Conservation (phyloP, 2,888 invertebrate genomes). For the Caprella mutica region DNA sequence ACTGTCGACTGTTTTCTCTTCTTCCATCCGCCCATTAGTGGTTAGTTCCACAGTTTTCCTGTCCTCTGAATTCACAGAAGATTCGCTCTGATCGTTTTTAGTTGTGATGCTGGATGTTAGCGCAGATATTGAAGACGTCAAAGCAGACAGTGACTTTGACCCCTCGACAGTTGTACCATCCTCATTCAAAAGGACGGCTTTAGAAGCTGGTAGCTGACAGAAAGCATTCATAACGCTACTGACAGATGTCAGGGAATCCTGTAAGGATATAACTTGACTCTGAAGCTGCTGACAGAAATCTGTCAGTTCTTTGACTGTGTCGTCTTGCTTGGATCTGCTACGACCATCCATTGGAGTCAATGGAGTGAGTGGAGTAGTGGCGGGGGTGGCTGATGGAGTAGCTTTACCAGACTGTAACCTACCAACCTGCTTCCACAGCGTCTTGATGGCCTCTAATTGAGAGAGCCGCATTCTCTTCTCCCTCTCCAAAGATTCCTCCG, state of each 20-base stretch:
- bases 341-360: slow-evolving; percentile 23
- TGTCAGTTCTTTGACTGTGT: slow-evolving; percentile 29
- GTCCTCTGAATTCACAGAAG: too few relatives aligned
- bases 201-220: slow-evolving; percentile 31
- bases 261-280: slow-evolving; percentile 28
- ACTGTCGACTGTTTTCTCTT: too few relatives aligned
- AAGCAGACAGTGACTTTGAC: slow-evolving; percentile 15
- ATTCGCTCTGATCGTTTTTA: too few relatives aligned
- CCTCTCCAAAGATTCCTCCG: slow-evolving; percentile 69
- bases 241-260: slow-evolving; percentile 31
- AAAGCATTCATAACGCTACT: slow-evolving; percentile 34
- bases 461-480: slow-evolving; percentile 73
- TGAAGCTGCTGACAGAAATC: slow-evolving; percentile 27
- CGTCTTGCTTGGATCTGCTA: slow-evolving; percentile 10
- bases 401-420: slow-evolving; percentile 23
- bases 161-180: slow-evolving; percentile 21
- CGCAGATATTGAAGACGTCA: slow-evolving; percentile 11
- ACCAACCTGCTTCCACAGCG: slow-evolving; percentile 54
- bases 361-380: slow-evolving; percentile 32
- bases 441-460: slow-evolving; percentile 82
- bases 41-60: too few relatives aligned
- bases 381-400: slow-evolving; percentile 18
- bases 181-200: slow-evolving; percentile 30
- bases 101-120: slow-evolving; percentile 7
- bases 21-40: too few relatives aligned